A percentile compares a stretch with the other conserved stretches of the same genome.
phyloP scores from a whole-genome alignment of 2,797 vertebrate species.

The Parauchenoglanis punctatus region DNA sequence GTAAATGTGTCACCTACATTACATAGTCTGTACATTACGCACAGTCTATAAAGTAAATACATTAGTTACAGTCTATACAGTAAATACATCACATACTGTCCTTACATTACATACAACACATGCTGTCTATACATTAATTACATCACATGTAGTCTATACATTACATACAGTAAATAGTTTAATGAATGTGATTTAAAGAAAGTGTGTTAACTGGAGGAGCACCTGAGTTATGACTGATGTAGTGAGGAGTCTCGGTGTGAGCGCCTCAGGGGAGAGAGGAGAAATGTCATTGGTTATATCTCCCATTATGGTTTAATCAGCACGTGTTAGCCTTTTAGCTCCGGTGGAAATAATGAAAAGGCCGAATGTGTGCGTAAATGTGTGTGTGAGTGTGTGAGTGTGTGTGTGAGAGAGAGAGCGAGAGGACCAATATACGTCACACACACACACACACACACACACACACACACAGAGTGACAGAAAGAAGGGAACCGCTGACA shows the following conservation, averaged over 20 bases:
- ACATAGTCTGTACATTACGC: not conserved
- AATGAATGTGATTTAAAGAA: not conserved
- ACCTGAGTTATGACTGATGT: not conserved
- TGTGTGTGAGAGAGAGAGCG: conserved; percentile 49
- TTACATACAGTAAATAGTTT: not conserved
- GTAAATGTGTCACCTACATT: not conserved
- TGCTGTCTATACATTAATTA: too few relatives aligned
- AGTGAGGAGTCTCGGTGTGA: not conserved
- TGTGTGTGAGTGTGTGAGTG: not conserved
- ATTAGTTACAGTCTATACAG: not conserved
- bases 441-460: not conserved
- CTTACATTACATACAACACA: not conserved
- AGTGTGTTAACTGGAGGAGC: not conserved
- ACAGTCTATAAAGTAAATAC: not conserved
- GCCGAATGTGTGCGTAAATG: not conserved
- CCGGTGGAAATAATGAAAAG: not conserved
- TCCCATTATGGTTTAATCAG: conserved; percentile 15
- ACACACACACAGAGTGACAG: not conserved
- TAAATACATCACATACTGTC: not conserved
- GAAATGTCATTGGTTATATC: conserved; percentile 21
- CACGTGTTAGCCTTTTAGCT: conserved; percentile 9
- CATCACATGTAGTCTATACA: too few relatives aligned
- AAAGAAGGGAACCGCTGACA: not conserved
- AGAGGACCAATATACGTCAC: not conserved
- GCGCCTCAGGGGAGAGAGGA: not conserved